Base-by-base conservation (phyloP, 2,797 vertebrate species). In the Diplodus puntazzo region DNA sequence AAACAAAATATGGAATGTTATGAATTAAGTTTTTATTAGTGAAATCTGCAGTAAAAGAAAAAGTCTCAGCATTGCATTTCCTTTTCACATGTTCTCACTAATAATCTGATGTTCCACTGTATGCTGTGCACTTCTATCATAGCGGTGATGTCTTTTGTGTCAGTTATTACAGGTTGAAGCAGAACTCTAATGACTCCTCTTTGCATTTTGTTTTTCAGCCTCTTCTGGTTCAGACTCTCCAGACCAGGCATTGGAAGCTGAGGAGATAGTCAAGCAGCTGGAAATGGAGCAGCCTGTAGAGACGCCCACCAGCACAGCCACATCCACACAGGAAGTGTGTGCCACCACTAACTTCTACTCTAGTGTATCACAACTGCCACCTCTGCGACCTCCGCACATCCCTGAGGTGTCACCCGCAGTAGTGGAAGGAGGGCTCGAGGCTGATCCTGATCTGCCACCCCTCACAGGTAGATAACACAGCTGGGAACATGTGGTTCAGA, bases 221-320 rank as follows among this genome's bases (percentile, higher is more conserved):
- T 96, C 97, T 0, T 95, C 96, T 42, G 97, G 97, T 63, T 98
- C 97, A 0, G 97, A 99, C 90, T 99, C 97, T 5, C 97, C 98
- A 9, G 98, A 97, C 66, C 98, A 99, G 92, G 96, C 97, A 0
- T 84, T 98, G 83, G 98, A 99, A 74, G 98, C 98, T 0, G 98
- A 99, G 89, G 98, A 99, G 85, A 97, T 99, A 50, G 97, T 99
- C 55, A 99, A 98, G 84, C 97, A 99, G 92, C 96, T 99, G 85
- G 98, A 99, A 77, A 96, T 99, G 92, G 98, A 99, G 75, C 97
- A 98, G 88, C 96, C 96, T 34, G 97, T 97, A 50, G 98, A 98
- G 93, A 97, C 94, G 1, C 96, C 97, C 61, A 97, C 96, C 77
- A 97, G 96, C 88, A 97, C 96, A 5, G 95, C 95, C 18, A 95